Percentiles rank a stretch among this genome's conserved stretches.
phyloP scores from a whole-genome alignment of 2,888 invertebrate genomes.

The Coremacera marginata region DNA sequence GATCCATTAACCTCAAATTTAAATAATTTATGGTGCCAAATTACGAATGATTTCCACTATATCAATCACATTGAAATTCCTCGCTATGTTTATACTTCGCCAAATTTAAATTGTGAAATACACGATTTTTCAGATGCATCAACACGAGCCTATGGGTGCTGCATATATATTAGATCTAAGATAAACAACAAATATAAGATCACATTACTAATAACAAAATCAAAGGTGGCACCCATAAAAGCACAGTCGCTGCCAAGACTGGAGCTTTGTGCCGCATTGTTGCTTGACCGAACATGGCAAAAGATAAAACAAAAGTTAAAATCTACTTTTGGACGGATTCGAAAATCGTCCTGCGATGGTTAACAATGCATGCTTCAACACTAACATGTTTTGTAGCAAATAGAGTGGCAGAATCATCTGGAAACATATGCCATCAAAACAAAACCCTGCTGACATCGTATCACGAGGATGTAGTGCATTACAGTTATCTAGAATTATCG shows the following conservation, averaged over 20 bases:
- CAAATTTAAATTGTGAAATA: no score
- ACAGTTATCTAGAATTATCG: slow-evolving; percentile 24
- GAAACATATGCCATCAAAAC: no score
- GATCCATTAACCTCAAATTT: not conserved
- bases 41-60: not conserved
- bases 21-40: no score
- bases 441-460: slow-evolving; percentile 9
- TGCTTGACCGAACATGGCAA: no score
- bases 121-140: no score
- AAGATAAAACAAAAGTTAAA: slow-evolving; percentile 9
- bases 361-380: slow-evolving; percentile 41
- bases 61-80: not conserved
- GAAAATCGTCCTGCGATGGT: slow-evolving; percentile 42
- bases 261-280: no score
- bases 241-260: slow-evolving; percentile 44
- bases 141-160: slow-evolving; percentile 26
- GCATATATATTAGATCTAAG: slow-evolving; percentile 35
- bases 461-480: slow-evolving; percentile 35
- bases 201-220: slow-evolving; percentile 42
- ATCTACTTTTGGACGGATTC: slow-evolving; percentile 46
- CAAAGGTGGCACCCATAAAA: slow-evolving; percentile 45
- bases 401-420: slow-evolving; percentile 32
- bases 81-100: not conserved
- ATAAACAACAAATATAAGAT: slow-evolving; percentile 5
- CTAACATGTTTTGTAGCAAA: slow-evolving; percentile 45